A percentile compares a stretch with the other conserved stretches of the same genome.
Conservation (phyloP, 1,140 invertebrate genomes). For the Belonocnema kinseyi region DNA sequence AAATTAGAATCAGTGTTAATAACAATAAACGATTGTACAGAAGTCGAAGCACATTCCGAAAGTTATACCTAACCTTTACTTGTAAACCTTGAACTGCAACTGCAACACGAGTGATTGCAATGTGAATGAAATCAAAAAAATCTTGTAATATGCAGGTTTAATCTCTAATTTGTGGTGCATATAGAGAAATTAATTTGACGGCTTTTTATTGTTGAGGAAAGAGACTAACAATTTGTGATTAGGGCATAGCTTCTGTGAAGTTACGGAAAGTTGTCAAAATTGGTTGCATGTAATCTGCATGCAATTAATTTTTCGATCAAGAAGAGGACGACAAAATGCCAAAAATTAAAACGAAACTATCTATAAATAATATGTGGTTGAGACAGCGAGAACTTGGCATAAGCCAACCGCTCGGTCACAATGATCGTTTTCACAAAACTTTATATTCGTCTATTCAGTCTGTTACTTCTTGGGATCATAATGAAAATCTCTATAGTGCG, state of each 20-base stretch:
- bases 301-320: background rate
- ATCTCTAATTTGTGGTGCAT: background rate
- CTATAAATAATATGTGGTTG: constrained; percentile 65
- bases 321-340: constrained; percentile 45
- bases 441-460: constrained; percentile 81
- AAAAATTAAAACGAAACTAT: constrained; percentile 52
- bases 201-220: background rate
- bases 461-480: constrained; percentile 80
- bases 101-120: constrained; percentile 16
- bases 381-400: constrained; percentile 78
- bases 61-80: constrained; percentile 21
- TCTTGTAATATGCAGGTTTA: constrained; percentile 13
- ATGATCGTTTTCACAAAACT: constrained; percentile 79
- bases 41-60: constrained; percentile 3
- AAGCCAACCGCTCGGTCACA: constrained; percentile 76
- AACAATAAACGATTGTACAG: background rate
- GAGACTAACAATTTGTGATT: background rate
- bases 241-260: background rate
- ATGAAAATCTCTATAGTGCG: constrained; percentile 73
- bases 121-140: background rate
- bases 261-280: constrained; percentile 1
- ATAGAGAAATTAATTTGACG: background rate
- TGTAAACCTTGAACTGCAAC: constrained; percentile 27
- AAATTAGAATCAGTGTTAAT: background rate
- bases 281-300: background rate